Evolutionary conservation across 2,888 invertebrate species (phyloP).

Genomic region (Drosophila yooni): DNA sequence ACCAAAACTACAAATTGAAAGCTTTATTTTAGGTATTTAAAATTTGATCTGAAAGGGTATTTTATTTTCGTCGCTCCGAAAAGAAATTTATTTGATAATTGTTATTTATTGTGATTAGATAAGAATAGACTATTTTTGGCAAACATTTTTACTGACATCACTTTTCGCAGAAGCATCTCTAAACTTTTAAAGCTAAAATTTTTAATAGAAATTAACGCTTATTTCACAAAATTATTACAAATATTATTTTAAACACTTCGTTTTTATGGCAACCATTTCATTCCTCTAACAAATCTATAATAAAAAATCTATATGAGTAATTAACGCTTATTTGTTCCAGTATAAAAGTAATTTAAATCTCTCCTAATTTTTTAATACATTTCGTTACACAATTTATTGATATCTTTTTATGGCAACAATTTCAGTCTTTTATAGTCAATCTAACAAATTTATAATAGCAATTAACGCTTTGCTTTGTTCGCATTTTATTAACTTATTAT

Average conservation of each 20-base stretch:
- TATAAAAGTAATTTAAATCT: not conserved
- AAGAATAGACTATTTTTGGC: conserved; percentile 21
- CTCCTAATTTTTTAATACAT: not conserved
- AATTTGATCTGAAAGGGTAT: not conserved
- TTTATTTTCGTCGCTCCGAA: not conserved
- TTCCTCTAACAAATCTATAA: not conserved
- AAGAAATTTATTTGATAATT: not conserved
- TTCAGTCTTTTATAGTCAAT: not conserved
- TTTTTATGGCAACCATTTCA: not conserved
- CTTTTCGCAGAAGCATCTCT: not conserved
- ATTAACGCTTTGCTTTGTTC: not conserved
- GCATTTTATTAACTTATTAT: not conserved
- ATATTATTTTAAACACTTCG: too few species aligned
- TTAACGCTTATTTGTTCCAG: not conserved
- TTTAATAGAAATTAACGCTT: too few species aligned
- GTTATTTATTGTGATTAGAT: conserved; percentile 27
- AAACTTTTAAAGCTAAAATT: not conserved
- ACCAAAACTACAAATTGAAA: not conserved
- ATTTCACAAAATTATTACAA: not conserved
- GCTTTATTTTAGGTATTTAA: not conserved
- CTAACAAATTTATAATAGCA: not conserved
- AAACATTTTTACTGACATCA: conserved; percentile 5
- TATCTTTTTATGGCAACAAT: not conserved
- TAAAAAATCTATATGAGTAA: not conserved
- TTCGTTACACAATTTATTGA: not conserved